Evolutionary conservation across 2,113 vertebrate species (phyloP).

Genomic region (Pedionomus torquatus): DNA sequence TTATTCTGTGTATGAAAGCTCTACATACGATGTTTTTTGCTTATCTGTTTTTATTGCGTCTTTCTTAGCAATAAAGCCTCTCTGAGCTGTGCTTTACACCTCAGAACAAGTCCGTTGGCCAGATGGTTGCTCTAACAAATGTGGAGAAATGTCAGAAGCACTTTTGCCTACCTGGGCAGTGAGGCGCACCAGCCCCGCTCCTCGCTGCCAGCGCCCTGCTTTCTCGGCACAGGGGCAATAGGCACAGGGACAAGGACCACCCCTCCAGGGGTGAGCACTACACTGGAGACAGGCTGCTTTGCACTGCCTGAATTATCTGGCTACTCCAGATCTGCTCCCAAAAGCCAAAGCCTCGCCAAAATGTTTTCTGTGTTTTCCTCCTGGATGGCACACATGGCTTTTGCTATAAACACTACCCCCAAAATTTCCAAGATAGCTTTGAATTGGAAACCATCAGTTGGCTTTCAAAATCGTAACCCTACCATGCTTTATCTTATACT

Average conservation of each 20-base stretch:
- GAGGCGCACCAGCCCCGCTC: not conserved
- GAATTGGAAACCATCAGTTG: not conserved
- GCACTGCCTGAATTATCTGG: not conserved
- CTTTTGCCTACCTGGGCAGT: not conserved
- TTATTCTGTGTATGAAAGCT: not conserved
- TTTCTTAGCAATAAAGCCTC: not conserved
- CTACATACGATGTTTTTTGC: not conserved
- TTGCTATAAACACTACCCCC: not conserved
- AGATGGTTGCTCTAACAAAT: not conserved
- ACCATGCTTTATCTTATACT: not conserved
- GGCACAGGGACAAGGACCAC: not conserved
- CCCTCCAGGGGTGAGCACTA: fast-evolving
- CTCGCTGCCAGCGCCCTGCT: not conserved
- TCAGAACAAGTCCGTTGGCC: not conserved
- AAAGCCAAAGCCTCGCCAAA: not conserved
- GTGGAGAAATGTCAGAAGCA: not conserved
- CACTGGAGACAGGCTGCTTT: not conserved
- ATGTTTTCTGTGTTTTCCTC: not conserved
- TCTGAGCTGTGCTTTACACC: not conserved
- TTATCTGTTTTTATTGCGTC: not conserved
- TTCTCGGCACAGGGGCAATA: fast-evolving
- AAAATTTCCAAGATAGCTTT: not conserved
- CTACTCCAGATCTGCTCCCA: not conserved
- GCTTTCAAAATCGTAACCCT: not conserved
- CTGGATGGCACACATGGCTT: fast-evolving